phyloP scores from a whole-genome alignment of 2,888 invertebrate genomes.

The Brachynemurus nebulosus region DNA sequence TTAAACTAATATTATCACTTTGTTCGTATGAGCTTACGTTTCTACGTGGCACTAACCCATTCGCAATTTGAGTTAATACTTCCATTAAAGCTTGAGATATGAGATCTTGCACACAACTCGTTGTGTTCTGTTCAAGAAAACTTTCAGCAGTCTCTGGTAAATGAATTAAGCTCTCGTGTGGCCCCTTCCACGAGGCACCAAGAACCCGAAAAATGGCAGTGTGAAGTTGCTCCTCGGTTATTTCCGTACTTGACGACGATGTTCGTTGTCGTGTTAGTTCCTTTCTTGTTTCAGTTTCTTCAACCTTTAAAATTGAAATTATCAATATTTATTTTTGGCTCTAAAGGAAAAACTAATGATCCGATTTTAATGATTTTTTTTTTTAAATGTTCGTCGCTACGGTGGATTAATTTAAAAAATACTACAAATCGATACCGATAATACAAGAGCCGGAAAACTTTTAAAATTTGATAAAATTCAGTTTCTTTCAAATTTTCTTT shows the following conservation, averaged over 20 bases:
- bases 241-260: conserved; percentile 36
- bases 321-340: too few relatives aligned
- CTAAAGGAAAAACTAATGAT: too few relatives aligned
- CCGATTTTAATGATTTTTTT: too few relatives aligned
- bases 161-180: conserved; percentile 31
- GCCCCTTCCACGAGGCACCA: conserved; percentile 51
- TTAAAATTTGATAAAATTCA: too few relatives aligned
- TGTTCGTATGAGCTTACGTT: conserved; percentile 20
- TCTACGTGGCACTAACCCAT: conserved; percentile 29
- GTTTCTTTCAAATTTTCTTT: too few relatives aligned
- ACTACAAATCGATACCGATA: too few relatives aligned
- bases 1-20: conserved; percentile 28
- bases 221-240: conserved; percentile 49
- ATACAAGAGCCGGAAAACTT: too few relatives aligned
- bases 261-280: conserved; percentile 30
- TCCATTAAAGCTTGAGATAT: conserved; percentile 26
- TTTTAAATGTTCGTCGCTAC: too few relatives aligned
- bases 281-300: conserved; percentile 38
- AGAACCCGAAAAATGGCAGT: conserved; percentile 52
- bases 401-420: too few relatives aligned
- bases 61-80: conserved; percentile 26
- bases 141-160: conserved; percentile 33
- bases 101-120: conserved; percentile 14
- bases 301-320: conserved; percentile 27
- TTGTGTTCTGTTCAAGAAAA: conserved; percentile 15